Evolutionary conservation across 2,113 vertebrate genomes (phyloP).

Genomic region (Ariopsis seemanni): DNA sequence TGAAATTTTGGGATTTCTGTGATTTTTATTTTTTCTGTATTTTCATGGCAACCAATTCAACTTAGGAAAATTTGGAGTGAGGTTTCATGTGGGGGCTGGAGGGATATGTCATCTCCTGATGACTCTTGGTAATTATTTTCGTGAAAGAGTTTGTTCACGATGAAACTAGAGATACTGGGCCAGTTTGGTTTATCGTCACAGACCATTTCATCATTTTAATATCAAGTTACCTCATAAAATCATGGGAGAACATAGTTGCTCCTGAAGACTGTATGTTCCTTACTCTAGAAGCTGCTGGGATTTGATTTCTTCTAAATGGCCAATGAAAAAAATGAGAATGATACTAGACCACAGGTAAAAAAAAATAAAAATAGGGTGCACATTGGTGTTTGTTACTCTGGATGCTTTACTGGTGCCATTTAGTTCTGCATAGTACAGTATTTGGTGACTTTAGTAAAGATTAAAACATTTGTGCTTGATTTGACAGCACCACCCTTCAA

Average conservation of each 20-base stretch:
- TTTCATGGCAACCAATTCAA: too few species aligned
- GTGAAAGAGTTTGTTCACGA: neutral
- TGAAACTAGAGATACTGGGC: neutral
- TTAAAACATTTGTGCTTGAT: neutral
- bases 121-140: neutral
- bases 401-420: neutral
- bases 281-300: neutral
- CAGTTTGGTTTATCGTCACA: neutral
- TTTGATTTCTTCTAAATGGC: neutral
- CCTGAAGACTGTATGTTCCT: neutral
- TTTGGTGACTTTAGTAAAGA: neutral
- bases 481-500: neutral
- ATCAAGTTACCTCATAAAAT: neutral
- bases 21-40: too few species aligned
- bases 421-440: neutral
- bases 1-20: too few species aligned
- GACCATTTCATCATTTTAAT: neutral
- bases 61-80: too few species aligned
- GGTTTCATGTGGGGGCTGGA: too few species aligned
- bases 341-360: neutral
- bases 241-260: neutral
- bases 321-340: neutral
- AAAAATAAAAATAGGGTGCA: neutral
- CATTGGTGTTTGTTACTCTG: neutral
- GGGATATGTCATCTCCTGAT: too few species aligned